Evolutionary conservation across 2,113 vertebrate species (phyloP), one percentile per base, ranked within the genome.

Genomic region (Elaphurus davidianus): DNA sequence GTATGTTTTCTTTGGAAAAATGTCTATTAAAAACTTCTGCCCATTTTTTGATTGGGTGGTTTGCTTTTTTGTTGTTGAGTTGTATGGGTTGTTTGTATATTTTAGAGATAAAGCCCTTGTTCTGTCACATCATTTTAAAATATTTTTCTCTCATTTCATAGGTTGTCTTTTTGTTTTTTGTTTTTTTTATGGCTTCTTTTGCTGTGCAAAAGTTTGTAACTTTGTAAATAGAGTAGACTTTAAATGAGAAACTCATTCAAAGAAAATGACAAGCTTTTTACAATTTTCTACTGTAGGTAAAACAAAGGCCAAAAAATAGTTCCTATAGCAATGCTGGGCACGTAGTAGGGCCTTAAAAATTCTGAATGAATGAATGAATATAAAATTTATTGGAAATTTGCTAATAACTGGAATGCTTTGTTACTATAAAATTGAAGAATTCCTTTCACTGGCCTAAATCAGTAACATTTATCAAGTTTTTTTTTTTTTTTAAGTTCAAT

Each of bases 361-460:
- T 62, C 17, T 47, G 45, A 57, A 16, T 76, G 30, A 89, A 60
- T 93, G 9, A 85, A 81, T 54, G 21, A 25, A 55, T 91, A 50
- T 60, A 97, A n/a, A 87, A 95, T 67, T 96, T 88, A n/a, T 94
- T 79, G 85, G 36, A 59, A 19, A 28, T 91, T 91, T 82, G 21
- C 5, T 87, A 90, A 96, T 95, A 94, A 93, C 33, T 40, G 4
- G 17, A 97, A 88, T 74, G 62, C n/a, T 78, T 74, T 83, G 6
- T 21, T 59, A 27, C 12, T 54, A 16, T 11, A 91, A 90, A 93
- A 52, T 40, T 52, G 57, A 96, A 85, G 13, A 30, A 91, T 86
- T 27, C 23, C 52, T 81, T 79, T 88, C n/a, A 47, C 27, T 88
- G 88, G 19, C 21, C 86, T 94, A 94, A 88, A 71, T 96, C 43